Conservation (phyloP, 2,113 vertebrate genomes). For the Oryzias woworae region DNA sequence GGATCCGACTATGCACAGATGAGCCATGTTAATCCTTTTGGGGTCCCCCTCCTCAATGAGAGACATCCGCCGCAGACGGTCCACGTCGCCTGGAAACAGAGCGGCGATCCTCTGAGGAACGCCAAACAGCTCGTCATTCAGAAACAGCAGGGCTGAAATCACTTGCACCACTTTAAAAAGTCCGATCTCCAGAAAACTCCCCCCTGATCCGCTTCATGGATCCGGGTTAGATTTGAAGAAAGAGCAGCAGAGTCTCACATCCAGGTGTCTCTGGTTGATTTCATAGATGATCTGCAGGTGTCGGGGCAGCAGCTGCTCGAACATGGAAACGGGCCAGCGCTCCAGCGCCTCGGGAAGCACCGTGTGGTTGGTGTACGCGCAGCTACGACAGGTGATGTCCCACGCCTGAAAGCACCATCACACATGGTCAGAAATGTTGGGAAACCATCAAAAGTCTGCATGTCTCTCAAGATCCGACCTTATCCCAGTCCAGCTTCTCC, state of each 20-base stretch:
- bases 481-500: constrained; percentile 89
- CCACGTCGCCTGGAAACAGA: constrained; percentile 83
- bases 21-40: constrained; percentile 98
- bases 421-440: no score
- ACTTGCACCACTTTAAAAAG: no score
- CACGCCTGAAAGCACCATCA: constrained; percentile 81
- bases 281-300: constrained; percentile 96
- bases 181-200: no score
- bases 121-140: no score
- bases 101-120: constrained; percentile 75
- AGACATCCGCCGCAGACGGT: constrained; percentile 89
- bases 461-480: constrained; percentile 66
- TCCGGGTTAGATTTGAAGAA: no score
- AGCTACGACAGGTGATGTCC: constrained; percentile 88
- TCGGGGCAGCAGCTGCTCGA: constrained; percentile 90
- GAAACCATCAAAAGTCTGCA: no score
- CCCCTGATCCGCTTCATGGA: no score
- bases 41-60: constrained; percentile 90
- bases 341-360: constrained; percentile 96
- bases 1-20: constrained; percentile 95
- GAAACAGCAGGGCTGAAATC: no score
- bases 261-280: constrained; percentile 93
- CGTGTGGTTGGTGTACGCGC: constrained; percentile 97
- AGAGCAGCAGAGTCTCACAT: constrained; percentile 70
- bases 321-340: constrained; percentile 90